These are phyloP conservation scores for Chymomyza costata DNA, from an alignment of 1,140 invertebrate genomes.

Conservation along the genomic window DNA sequence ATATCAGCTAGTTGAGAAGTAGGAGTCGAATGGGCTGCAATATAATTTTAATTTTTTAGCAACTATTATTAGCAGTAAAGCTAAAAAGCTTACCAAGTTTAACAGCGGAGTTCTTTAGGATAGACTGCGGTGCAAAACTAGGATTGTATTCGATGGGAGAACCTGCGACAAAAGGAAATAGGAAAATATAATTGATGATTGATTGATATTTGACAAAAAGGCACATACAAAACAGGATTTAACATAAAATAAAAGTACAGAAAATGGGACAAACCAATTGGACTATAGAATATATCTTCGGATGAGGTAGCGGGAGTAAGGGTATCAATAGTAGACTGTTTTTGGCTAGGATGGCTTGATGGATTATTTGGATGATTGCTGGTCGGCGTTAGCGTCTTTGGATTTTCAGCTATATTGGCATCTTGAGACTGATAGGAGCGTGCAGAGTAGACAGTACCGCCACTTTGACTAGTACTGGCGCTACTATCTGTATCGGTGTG, in stretches of 20 bases:
- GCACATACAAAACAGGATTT: neutral
- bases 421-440: neutral
- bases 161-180: slow-evolving; percentile 29
- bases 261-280: slow-evolving; percentile 63
- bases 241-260: too few species aligned
- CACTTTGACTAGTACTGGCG: slow-evolving; percentile 31
- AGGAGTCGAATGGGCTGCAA: slow-evolving; percentile 48
- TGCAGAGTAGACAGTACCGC: slow-evolving; percentile 13
- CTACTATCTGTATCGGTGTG: slow-evolving; percentile 20
- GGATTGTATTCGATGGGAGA: slow-evolving; percentile 53
- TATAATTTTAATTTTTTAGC: too few species aligned
- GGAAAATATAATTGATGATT: neutral
- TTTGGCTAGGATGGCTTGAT: slow-evolving; percentile 26
- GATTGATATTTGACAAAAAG: neutral
- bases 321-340: slow-evolving; percentile 36
- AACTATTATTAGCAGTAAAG: neutral
- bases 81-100: slow-evolving; percentile 35
- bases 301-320: slow-evolving; percentile 67
- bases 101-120: slow-evolving; percentile 30
- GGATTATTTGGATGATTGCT: slow-evolving; percentile 20
- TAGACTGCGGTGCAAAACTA: slow-evolving; percentile 22
- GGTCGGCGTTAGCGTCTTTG: neutral
- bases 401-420: too few species aligned
- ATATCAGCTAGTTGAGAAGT: slow-evolving; percentile 10
- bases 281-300: slow-evolving; percentile 70